Evolutionary conservation across 2,113 vertebrate genomes (phyloP).

Genomic region (Laticauda laticaudata): DNA sequence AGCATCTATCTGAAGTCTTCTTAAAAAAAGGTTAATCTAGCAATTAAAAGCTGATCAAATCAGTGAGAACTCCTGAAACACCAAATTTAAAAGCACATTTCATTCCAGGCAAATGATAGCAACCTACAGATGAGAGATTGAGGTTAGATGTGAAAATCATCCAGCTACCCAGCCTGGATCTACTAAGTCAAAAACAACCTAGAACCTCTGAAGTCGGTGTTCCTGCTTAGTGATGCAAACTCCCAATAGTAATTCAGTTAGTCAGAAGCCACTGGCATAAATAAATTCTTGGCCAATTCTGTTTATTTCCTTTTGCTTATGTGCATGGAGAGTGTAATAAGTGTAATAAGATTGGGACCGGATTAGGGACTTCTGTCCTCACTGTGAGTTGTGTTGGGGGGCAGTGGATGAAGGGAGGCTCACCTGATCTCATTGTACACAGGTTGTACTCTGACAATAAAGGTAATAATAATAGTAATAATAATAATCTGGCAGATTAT

Average conservation of each 20-base stretch:
- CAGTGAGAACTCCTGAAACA: neutral
- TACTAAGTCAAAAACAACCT: neutral
- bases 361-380: too few species aligned
- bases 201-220: constrained; percentile 11
- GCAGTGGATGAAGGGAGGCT: too few species aligned
- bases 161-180: constrained; percentile 6
- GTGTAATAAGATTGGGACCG: too few species aligned
- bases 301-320: constrained; percentile 22
- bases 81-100: neutral
- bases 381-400: too few species aligned
- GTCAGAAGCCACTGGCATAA: neutral
- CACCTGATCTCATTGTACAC: too few species aligned
- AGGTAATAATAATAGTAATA: too few species aligned
- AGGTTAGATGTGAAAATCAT: constrained; percentile 13
- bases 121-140: neutral
- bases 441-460: too few species aligned
- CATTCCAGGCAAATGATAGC: neutral
- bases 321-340: neutral
- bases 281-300: neutral
- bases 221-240: constrained; percentile 4
- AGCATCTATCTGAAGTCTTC: neutral
- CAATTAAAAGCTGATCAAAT: neutral
- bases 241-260: constrained; percentile 17
- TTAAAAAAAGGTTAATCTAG: neutral
- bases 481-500: too few species aligned